Base-by-base conservation (phyloP, 2,888 invertebrate species). In the Diaperis boleti region DNA sequence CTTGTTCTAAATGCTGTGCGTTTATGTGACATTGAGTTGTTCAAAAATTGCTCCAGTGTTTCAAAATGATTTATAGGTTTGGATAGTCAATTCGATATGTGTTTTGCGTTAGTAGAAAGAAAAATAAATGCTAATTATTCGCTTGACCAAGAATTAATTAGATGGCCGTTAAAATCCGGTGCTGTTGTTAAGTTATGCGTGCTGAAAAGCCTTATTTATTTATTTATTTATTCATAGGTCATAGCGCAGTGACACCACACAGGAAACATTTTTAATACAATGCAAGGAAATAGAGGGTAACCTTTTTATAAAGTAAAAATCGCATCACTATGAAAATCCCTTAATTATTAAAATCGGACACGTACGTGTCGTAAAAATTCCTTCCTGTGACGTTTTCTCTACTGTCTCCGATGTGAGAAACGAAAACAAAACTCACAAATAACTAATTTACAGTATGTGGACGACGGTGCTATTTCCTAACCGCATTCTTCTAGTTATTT, bases 181-280 rank as follows among this genome's bases (percentile, higher is more conserved):
- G 26, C 17, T 33, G 29, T 31, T 17, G 33, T 29, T n/a, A 45
- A 45, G 5, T 14, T 42, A 42, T 56, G 56, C 56, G 60, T 45
- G 37, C 62, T 63, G 54, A 61, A 59, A 62, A 49, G 47, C 61
- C 49, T 64, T 62, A 47, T 63, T 67, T 67, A 62, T 66, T 64
- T 57, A n/a, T n/a, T n/a, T n/a, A 61, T 55, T 64, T 68, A 68
- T 68, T 64, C 66, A 68, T 55, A 54, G 65, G 66, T 66, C 64
- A 60, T 54, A 59, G 35, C 60, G 47, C 45, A 62, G 64, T 66
- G 54, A 62, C 59, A 59, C 55, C 33, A 47, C 57, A 55, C 67
- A 63, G 67, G 67, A 67, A 66, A 62, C 63, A 63, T 66, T 68
- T 66, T 62, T 64, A 68, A 68, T 66, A 68, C 68, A 66, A 68